Evolutionary conservation across 2,888 invertebrate species (phyloP), one percentile per base, ranked within the genome.

Genomic region (Plusia festucae): DNA sequence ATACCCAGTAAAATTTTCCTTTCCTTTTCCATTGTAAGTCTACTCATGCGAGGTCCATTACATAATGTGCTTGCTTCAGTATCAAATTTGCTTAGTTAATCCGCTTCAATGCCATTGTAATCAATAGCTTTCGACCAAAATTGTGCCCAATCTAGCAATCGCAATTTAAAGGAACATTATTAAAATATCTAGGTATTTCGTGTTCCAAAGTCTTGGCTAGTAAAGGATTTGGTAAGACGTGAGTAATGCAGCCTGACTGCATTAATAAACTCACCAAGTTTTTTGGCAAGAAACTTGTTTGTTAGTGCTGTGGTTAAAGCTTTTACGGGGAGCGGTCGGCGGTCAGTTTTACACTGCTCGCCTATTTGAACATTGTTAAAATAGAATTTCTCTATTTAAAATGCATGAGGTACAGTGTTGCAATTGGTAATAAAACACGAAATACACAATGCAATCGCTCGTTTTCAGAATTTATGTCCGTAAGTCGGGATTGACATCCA

Each of bases 221-320:
- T 88, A 91, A 90, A 89, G 85, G 86, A 90, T 79, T 89, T 84
- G 82, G 85, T 86, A 88, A 69, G 72, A 82, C 85, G 88, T 84
- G 76, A 89, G 85, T 91, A 92, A 93, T 87, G 83, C 81, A 84
- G 83, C 84, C 83, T 82, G 89, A 90, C 89, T 91, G 87, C 88
- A 90, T 92, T 92, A 92, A 91, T 92, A 88, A 88, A 90, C 84
- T 85, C 79, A 60, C 78, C 73, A 89, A 92, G 90, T 90, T 92
- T 93, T 93, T 93, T 93, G 93, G 92, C 92, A 91, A 83, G 82
- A 74, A 82, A 82, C 81, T 88, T 87, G 82, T 84, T 84, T 87
- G 82, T 76, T 81, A 76, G 71, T 69, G 69, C 73, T 71, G 77
- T 76, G 79, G 79, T 67, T 79, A 76, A 74, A 73, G 82, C 81